Conservation (phyloP, 2,888 invertebrate species). For the Tetramorium bicarinatum region DNA sequence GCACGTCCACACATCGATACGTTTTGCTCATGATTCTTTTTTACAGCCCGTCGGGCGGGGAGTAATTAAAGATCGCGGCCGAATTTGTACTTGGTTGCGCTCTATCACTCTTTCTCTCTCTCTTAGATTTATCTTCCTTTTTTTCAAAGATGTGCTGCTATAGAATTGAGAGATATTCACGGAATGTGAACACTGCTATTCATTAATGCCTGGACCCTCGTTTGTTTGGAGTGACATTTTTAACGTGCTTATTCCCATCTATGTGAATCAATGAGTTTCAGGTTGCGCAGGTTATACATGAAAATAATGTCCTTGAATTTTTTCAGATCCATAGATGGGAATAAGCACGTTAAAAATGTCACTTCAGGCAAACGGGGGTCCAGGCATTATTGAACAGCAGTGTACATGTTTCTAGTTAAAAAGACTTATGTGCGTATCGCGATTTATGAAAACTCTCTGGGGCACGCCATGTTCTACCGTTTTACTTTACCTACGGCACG, state of each 20-base stretch:
- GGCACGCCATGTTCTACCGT: background rate
- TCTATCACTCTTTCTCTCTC: too few relatives aligned
- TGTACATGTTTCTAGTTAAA: constrained; percentile 61
- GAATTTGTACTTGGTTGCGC: constrained; percentile 11
- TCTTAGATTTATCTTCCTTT: background rate
- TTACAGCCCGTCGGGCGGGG: background rate
- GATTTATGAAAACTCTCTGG: constrained; percentile 56
- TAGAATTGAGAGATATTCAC: constrained; percentile 18
- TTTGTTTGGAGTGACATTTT: too few relatives aligned
- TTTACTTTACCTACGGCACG: background rate
- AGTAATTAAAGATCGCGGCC: constrained; percentile 2
- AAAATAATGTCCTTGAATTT: too few relatives aligned
- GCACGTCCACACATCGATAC: constrained; percentile 49
- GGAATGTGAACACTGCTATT: too few relatives aligned
- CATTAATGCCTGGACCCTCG: too few relatives aligned
- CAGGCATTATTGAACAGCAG: too few relatives aligned
- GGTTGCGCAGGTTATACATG: too few relatives aligned
- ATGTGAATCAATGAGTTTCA: too few relatives aligned
- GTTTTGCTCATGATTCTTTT: constrained; percentile 44
- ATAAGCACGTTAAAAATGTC: too few relatives aligned
- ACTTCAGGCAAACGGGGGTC: too few relatives aligned
- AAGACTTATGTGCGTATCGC: constrained; percentile 41
- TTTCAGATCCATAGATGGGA: too few relatives aligned
- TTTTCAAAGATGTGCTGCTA: background rate
- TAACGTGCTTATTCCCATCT: too few relatives aligned